Percentiles rank a stretch among this genome's conserved stretches.
phyloP scores from a whole-genome alignment of 1,140 invertebrate genomes.

The Eriosoma lanigerum region DNA sequence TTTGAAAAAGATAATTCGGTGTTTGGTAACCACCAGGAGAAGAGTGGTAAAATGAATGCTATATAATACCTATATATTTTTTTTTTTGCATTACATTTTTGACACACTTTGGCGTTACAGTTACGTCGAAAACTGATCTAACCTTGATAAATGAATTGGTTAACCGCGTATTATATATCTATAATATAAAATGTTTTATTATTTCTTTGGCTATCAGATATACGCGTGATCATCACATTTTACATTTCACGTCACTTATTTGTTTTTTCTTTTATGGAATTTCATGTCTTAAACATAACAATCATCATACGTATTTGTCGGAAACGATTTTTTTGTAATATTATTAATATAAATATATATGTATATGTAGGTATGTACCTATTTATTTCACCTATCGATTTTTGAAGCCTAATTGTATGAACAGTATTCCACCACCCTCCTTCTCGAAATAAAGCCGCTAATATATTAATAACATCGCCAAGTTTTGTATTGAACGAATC shows the following conservation, averaged over 20 bases:
- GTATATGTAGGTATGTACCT: too few relatives aligned
- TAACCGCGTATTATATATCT: conserved; percentile 10
- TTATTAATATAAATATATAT: too few relatives aligned
- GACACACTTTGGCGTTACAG: conserved; percentile 47
- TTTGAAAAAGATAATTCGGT: background rate
- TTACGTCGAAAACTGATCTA: conserved; percentile 3
- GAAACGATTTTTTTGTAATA: background rate
- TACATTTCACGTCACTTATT: background rate
- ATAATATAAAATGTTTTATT: too few relatives aligned
- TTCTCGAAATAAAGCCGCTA: too few relatives aligned
- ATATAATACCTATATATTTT: background rate
- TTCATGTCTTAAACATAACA: background rate
- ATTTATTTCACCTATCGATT: too few relatives aligned
- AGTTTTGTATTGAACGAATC: too few relatives aligned
- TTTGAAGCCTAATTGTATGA: too few relatives aligned
- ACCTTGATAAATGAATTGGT: conserved; percentile 43
- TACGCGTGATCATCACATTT: too few relatives aligned
- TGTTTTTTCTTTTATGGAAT: background rate
- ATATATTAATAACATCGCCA: too few relatives aligned
- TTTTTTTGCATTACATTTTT: conserved; percentile 35
- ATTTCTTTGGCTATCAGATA: too few relatives aligned
- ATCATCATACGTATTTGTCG: background rate
- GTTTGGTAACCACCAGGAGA: background rate
- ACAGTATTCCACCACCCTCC: too few relatives aligned
- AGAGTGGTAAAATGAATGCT: background rate